A percentile compares a stretch with the other conserved stretches of the same genome.
Conservation (phyloP, 2,888 invertebrate species). For the Miltochrista miniata region DNA sequence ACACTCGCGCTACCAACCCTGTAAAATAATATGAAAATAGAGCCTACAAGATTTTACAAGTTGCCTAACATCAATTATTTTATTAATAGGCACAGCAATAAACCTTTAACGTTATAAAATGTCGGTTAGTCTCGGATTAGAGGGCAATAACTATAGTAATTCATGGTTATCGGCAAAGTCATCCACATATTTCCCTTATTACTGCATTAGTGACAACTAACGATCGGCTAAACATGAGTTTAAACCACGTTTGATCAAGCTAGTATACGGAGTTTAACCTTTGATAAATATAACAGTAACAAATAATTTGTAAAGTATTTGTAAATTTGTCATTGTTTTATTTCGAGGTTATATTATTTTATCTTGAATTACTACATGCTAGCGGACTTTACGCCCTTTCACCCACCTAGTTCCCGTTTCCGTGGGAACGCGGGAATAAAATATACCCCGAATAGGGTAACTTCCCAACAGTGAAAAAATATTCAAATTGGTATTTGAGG, state of each 20-base stretch:
- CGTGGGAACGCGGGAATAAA: no score
- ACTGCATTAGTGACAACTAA: constrained; percentile 14
- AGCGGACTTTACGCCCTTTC: no score
- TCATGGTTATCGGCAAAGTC: constrained; percentile 11
- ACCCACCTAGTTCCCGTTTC: no score
- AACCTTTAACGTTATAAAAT: neutral
- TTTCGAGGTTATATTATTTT: neutral
- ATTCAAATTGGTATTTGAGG: no score
- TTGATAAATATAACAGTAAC: neutral
- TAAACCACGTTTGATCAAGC: constrained; percentile 10
- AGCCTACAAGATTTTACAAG: neutral
- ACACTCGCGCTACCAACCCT: no score
- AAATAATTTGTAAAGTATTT: no score
- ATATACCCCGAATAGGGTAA: no score
- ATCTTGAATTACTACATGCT: no score
- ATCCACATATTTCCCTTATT: constrained; percentile 13
- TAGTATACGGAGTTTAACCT: constrained; percentile 1
- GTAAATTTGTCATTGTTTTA: neutral
- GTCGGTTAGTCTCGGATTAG: neutral
- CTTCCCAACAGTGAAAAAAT: no score
- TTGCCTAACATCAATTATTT: neutral
- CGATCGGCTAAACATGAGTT: constrained; percentile 10
- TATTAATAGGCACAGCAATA: neutral
- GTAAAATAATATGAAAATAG: neutral
- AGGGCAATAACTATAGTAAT: constrained; percentile 7